Conservation (phyloP, 2,797 vertebrate species). For the Triplophysa bombifrons region DNA sequence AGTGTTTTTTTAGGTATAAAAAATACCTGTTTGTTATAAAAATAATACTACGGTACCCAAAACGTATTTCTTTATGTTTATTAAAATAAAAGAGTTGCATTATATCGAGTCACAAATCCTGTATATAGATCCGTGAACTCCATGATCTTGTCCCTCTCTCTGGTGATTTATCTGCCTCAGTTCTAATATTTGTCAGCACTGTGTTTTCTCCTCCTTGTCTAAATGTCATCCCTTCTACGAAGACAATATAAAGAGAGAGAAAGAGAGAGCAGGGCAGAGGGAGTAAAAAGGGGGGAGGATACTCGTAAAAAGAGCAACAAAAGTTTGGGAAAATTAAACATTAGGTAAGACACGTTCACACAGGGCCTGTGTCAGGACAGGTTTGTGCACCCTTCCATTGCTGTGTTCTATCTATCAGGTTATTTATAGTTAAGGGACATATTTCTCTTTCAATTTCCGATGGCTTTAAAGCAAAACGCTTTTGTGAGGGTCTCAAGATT, state of each 20-base stretch:
- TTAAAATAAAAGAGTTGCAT: background rate
- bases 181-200: slow-evolving; percentile 85
- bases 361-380: slow-evolving; percentile 52
- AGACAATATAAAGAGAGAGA: slow-evolving; percentile 77
- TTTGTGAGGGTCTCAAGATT: slow-evolving; percentile 55
- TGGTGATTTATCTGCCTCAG: slow-evolving; percentile 83
- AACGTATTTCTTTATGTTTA: background rate
- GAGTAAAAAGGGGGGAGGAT: slow-evolving; percentile 60
- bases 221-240: slow-evolving; percentile 86
- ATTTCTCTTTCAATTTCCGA: slow-evolving; percentile 42
- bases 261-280: slow-evolving; percentile 54
- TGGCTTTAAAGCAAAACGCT: slow-evolving; percentile 40
- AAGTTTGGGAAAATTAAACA: slow-evolving; percentile 88
- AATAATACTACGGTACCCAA: background rate
- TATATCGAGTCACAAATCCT: background rate
- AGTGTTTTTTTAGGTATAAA: too few species aligned
- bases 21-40: background rate
- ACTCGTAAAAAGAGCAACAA: slow-evolving; percentile 85
- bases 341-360: slow-evolving; percentile 76
- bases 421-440: slow-evolving; percentile 50
- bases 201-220: slow-evolving; percentile 83
- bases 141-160: slow-evolving; percentile 48
- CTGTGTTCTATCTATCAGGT: slow-evolving; percentile 46
- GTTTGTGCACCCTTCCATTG: slow-evolving; percentile 34
- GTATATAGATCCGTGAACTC: slow-evolving; percentile 4